Evolutionary conservation across 2,113 vertebrate species (phyloP).

Genomic region (Genyomyrus donnyi): DNA sequence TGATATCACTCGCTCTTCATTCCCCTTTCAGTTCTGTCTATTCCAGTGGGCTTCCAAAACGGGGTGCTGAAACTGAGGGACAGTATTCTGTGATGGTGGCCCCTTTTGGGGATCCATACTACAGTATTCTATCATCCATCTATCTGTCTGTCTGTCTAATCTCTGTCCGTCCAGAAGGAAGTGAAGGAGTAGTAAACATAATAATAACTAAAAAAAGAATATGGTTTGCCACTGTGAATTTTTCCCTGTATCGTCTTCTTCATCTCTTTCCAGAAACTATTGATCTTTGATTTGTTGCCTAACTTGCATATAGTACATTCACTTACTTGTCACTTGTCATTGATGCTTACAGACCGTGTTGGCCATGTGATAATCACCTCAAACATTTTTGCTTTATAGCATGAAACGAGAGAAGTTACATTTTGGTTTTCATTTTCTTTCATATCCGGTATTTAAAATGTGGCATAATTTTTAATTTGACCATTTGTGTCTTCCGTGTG

Average conservation of each 20-base stretch:
- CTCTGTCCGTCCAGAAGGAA: not conserved
- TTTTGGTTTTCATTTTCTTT: not conserved
- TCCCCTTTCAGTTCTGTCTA: not conserved
- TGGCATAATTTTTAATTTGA: not conserved
- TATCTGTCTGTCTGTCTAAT: too few species aligned
- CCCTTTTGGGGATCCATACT: too few species aligned
- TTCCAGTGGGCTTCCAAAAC: not conserved
- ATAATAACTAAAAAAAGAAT: not conserved
- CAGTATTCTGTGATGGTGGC: not conserved
- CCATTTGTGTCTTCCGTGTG: slow-evolving; percentile 1
- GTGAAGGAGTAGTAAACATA: not conserved
- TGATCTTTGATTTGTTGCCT: not conserved
- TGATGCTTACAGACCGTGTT: not conserved
- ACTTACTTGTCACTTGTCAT: not conserved
- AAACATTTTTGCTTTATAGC: not conserved
- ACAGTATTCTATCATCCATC: too few species aligned
- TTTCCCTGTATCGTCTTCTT: not conserved
- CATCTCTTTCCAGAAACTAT: not conserved
- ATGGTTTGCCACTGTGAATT: not conserved
- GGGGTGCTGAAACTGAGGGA: not conserved
- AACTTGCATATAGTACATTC: not conserved
- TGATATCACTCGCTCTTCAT: not conserved
- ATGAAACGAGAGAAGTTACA: not conserved
- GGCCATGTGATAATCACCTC: not conserved
- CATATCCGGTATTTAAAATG: not conserved